Base-by-base conservation (phyloP, 2,113 vertebrate species). In the Phasianus colchicus region DNA sequence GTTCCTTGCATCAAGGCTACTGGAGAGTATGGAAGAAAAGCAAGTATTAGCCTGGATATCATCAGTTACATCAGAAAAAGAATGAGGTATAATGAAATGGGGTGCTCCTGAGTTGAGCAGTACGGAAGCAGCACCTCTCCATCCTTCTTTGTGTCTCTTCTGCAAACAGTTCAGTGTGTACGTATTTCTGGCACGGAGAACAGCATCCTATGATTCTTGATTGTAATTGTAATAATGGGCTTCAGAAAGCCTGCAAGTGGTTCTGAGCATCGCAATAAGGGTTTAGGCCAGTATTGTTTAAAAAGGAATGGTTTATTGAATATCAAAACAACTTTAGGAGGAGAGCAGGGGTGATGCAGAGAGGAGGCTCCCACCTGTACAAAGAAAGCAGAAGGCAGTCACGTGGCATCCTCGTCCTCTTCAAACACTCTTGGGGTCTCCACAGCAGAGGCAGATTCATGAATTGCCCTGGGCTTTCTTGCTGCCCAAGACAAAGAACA, bases 191-290 rank as follows among this genome's bases (percentile, higher is more conserved):
- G 88, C 93, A 97, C 90, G 96, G 95, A 97, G 82, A 83, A 78
- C 74, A 88, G 63, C 80, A 72, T 95, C 83, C 91, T 97, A 27
- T 92, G 93, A 86, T 95, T 93, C 94, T 92, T 96, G 83, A 94
- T 96, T 96, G 91, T 97, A 96, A 97, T 97, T 96, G 91, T 92
- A 97, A 98, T 97, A 97, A 97, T 88, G 94, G 96, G 86, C 94
- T 97, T 97, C 81, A 91, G 94, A 97, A 97, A 97, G 87, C 84
- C 92, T 95, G 77, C 8, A 55, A 97, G 91, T 92, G 72, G 79
- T 94, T 97, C 94, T 84, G 61, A 79, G 93, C 97, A 96, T 94
- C 94, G 82, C 86, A 94, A 92, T 96, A 94, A 95, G 84, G 66
- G 75, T 92, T 97, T 96, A 82, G 77, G 89, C 89, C 27, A 30